These are phyloP conservation scores for Drosophila histrio DNA, from an alignment of 2,888 invertebrate genomes.

Conservation along the genomic window DNA sequence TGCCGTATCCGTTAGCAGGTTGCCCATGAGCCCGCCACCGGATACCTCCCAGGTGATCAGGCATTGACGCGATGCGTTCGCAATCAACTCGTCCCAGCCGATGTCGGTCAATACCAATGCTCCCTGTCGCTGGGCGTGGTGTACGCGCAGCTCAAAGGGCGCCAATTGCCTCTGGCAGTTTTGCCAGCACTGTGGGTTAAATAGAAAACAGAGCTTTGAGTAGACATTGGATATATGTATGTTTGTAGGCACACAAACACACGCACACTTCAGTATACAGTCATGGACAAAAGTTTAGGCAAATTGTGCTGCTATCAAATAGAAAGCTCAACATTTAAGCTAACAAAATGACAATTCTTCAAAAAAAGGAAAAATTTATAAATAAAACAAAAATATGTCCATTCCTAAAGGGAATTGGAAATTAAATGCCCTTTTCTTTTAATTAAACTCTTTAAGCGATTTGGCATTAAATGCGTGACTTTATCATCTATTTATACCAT, in stretches of 20 bases:
- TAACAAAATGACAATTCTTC: no score
- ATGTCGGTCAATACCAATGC: slow-evolving; percentile 83
- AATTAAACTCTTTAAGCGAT: no score
- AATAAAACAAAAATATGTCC: no score
- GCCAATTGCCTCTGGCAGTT: slow-evolving; percentile 80
- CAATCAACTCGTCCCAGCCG: slow-evolving; percentile 81
- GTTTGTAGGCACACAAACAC: slow-evolving; percentile 10
- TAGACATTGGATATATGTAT: slow-evolving; percentile 9
- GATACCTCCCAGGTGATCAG: slow-evolving; percentile 84
- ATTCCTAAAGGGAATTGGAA: no score
- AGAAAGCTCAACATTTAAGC: no score
- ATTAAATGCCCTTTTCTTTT: no score
- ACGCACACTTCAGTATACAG: no score
- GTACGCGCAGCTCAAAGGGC: slow-evolving; percentile 78
- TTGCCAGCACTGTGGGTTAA: slow-evolving; percentile 81
- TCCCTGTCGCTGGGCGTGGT: slow-evolving; percentile 83
- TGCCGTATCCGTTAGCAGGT: slow-evolving; percentile 83
- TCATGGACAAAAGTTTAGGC: no score
- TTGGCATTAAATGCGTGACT: no score
- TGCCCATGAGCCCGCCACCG: slow-evolving; percentile 84
- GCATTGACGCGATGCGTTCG: slow-evolving; percentile 80
- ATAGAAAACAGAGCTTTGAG: slow-evolving; percentile 6
- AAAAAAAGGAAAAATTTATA: no score
- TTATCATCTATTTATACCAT: no score
- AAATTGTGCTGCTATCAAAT: no score